phyloP scores from a whole-genome alignment of 1,140 invertebrate genomes.

The Globodera ellingtonae region DNA sequence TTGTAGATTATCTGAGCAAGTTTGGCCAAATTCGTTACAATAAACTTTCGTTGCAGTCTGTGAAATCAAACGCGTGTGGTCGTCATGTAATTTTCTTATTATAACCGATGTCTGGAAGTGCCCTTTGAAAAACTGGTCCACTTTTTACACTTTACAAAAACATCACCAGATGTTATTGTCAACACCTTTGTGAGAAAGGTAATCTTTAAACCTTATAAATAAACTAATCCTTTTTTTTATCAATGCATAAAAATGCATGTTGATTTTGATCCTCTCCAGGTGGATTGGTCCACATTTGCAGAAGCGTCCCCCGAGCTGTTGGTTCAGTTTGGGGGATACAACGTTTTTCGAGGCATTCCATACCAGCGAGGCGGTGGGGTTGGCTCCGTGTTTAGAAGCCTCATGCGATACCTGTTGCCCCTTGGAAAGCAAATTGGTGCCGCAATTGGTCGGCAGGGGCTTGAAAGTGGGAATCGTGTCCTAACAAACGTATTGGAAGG shows the following conservation, averaged over 20 bases:
- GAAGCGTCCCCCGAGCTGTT: neutral
- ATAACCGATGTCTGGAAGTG: neutral
- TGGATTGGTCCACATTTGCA: conserved; percentile 5
- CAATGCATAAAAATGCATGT: neutral
- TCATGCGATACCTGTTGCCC: neutral
- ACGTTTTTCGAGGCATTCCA: neutral
- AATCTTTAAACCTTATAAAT: neutral
- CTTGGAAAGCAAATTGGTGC: conserved; percentile 8
- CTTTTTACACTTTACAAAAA: neutral
- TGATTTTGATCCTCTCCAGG: conserved; percentile 3
- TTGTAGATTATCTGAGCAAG: no score
- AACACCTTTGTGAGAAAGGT: neutral
- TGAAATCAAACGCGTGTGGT: no score
- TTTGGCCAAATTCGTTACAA: no score
- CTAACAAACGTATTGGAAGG: neutral
- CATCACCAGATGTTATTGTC: no score
- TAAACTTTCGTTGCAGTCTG: no score
- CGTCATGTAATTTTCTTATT: no score
- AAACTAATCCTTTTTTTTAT: neutral
- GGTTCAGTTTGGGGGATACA: conserved; percentile 4
- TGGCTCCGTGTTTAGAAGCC: conserved; percentile 9
- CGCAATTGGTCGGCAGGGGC: neutral
- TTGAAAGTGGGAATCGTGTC: neutral
- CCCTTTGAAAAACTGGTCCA: neutral
- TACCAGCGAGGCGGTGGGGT: neutral